Evolutionary conservation across 2,797 vertebrate genomes (phyloP).

Genomic region (Myripristis murdjan): DNA sequence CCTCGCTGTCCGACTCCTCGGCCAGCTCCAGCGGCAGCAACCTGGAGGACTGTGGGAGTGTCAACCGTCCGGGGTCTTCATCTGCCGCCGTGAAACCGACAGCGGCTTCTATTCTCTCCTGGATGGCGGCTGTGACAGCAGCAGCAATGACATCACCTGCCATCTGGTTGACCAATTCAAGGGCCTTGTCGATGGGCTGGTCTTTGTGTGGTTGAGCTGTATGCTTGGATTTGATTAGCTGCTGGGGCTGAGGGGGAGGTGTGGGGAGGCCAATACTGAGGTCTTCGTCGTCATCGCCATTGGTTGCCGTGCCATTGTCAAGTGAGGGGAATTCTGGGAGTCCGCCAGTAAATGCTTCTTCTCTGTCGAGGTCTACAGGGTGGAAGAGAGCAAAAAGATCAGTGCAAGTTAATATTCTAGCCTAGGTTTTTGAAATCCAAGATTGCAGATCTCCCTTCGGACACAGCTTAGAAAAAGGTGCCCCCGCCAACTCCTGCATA

Average conservation of each 20-base stretch:
- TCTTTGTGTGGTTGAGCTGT: constrained; percentile 71
- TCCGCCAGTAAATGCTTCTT: constrained; percentile 90
- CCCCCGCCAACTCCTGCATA: too few species aligned
- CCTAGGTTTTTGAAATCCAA: too few species aligned
- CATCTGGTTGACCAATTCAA: constrained; percentile 89
- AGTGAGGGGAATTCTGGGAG: constrained; percentile 94
- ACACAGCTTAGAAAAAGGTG: too few species aligned
- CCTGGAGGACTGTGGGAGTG: constrained; percentile 58
- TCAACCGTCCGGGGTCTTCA: neutral
- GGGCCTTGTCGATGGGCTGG: constrained; percentile 65
- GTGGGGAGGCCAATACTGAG: constrained; percentile 88
- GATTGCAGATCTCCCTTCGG: too few species aligned
- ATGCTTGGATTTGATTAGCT: constrained; percentile 54
- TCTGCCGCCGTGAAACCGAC: constrained; percentile 24
- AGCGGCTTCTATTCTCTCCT: constrained; percentile 88
- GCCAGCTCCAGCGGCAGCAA: constrained; percentile 78
- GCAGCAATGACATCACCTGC: constrained; percentile 90
- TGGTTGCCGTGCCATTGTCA: constrained; percentile 90
- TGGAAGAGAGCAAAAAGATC: neutral
- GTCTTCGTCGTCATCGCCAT: constrained; percentile 92
- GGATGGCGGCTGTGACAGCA: constrained; percentile 91
- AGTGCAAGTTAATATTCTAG: neutral
- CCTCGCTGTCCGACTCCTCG: constrained; percentile 94
- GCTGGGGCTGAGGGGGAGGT: constrained; percentile 27
- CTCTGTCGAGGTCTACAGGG: constrained; percentile 92